Base-by-base conservation (phyloP, 2,113 vertebrate genomes). In the Hoplias malabaricus region DNA sequence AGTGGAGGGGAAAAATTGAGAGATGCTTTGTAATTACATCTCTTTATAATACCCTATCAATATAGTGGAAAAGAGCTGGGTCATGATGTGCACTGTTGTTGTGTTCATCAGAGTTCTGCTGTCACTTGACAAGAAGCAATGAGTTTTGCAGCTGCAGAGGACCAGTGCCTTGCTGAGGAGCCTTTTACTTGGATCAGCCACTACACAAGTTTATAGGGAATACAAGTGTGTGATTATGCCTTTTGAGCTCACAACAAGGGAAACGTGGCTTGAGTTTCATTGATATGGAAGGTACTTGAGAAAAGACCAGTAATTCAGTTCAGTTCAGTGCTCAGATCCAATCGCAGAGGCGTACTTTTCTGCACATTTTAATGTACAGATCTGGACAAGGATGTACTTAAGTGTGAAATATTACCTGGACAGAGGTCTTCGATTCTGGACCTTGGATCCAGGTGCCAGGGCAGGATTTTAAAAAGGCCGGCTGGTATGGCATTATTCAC, bases 31-130 rank as follows among this genome's bases (percentile, higher is more conserved):
- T 71, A 70, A 70, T 70, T 78, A 62, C 54, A 62, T 62, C 56
- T 70, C 54, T 70, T 70, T 62, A 53, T 78, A 70, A 70, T 62
- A 70, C 54, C 63, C 54, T 50, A 70, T 78, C 67, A 50, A 62
- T 12, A 12, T 62, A 33, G 21, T 21, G 42, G 29, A 46, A 59
- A 70, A 53, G 29, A 38, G 67, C 54, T 48, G 66, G 75, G 75
- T 70, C 42, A 70, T 70, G 67, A 78, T 50, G 54, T 12, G 16
- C 46, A 7, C 34, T 9, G 23, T 65, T 59, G 40, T 50, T 33
- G 50, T 75, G 48, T 43, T 76, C 62, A 67, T 67, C 74, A 68
- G 48, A 68, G 56, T 6, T 5, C 2, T 16, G 40, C 63, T 59
- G 40, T 69, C 50, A 33, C 50, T 56, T 11, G 25, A 69, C 36